Conservation (phyloP, 2,113 vertebrate species). For the Amblyopsis rosae region DNA sequence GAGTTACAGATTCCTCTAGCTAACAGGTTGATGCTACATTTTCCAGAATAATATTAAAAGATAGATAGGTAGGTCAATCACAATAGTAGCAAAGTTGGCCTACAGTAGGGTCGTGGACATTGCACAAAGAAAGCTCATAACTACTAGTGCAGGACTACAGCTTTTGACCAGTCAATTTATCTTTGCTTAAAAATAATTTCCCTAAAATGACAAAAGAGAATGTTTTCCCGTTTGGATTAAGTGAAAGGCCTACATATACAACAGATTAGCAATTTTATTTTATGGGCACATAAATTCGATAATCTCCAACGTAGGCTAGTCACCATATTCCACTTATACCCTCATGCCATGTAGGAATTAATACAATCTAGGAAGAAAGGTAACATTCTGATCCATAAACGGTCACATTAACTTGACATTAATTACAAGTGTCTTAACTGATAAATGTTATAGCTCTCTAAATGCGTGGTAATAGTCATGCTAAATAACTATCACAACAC, state of each 20-base stretch:
- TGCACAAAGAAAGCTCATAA: slow-evolving; percentile 7
- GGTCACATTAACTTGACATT: slow-evolving; percentile 11
- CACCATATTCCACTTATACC: not conserved
- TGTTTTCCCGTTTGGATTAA: not conserved
- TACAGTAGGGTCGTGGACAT: too few species aligned
- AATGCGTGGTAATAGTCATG: slow-evolving; percentile 20
- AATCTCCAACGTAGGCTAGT: not conserved
- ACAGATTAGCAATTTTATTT: not conserved
- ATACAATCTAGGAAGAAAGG: not conserved
- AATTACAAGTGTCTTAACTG: slow-evolving; percentile 21
- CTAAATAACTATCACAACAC: slow-evolving; percentile 37
- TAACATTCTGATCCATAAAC: not conserved
- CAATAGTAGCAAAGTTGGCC: not conserved
- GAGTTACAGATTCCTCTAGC: slow-evolving; percentile 3
- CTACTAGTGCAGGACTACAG: slow-evolving; percentile 17
- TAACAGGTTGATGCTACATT: slow-evolving; percentile 7
- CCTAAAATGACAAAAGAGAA: slow-evolving; percentile 11
- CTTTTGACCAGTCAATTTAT: not conserved
- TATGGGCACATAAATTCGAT: not conserved
- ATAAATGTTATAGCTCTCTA: slow-evolving; percentile 18
- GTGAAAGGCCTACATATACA: slow-evolving; percentile 4
- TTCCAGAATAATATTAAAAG: not conserved
- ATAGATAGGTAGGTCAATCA: not conserved
- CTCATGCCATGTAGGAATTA: not conserved
- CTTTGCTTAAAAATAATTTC: slow-evolving; percentile 9